A percentile compares a stretch with the other conserved stretches of the same genome.
These are phyloP conservation scores for Parus major DNA, from an alignment of 2,113 vertebrate genomes.

Conservation along the genomic window DNA sequence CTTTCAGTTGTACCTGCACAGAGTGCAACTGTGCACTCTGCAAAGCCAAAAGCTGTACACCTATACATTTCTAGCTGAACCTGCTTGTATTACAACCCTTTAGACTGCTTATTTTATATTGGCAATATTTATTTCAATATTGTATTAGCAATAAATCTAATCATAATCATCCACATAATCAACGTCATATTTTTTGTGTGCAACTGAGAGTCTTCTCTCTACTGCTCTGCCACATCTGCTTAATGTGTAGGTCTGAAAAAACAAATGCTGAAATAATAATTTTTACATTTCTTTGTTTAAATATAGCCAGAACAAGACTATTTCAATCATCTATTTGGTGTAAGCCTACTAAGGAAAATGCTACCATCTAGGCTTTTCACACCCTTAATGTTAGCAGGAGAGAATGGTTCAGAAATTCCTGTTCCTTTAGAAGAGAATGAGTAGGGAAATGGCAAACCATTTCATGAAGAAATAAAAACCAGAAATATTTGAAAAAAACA, in stretches of 20 bases:
- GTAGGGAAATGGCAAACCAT: not conserved
- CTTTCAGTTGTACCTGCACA: not conserved
- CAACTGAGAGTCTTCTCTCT: not conserved
- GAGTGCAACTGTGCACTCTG: not conserved
- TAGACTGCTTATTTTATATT: not conserved
- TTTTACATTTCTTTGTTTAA: not conserved
- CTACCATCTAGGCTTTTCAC: not conserved
- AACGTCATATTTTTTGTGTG: accelerated
- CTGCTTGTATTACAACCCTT: not conserved
- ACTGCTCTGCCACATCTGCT: not conserved
- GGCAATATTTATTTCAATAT: not conserved
- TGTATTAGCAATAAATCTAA: not conserved
- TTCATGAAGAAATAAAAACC: not conserved
- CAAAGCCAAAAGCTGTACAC: not conserved
- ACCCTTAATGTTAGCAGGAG: not conserved
- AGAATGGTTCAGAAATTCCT: not conserved
- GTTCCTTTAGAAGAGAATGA: not conserved
- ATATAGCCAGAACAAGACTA: not conserved
- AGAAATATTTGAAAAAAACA: not conserved
- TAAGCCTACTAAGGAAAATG: not conserved
- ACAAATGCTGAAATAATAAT: not conserved
- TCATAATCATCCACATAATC: not conserved
- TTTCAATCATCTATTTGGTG: not conserved
- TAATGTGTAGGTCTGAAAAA: not conserved
- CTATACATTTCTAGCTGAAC: not conserved